These are phyloP conservation scores for Myotis davidii DNA, from an alignment of 2,113 vertebrate genomes.

Conservation along the genomic window DNA sequence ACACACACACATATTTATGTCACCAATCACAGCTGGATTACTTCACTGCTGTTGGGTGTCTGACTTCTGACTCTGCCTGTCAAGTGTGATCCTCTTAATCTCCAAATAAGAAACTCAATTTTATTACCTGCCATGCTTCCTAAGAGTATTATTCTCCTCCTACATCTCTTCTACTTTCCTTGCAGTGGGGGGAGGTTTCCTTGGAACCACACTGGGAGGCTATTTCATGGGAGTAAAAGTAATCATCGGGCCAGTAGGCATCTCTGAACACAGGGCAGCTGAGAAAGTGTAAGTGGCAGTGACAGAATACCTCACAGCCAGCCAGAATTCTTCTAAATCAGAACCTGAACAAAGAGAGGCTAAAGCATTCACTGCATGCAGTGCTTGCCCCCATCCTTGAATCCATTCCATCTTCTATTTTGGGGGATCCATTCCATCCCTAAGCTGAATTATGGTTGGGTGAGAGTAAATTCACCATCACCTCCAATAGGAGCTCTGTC, in stretches of 20 bases:
- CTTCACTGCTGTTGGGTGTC: not conserved
- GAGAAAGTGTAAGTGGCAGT: not conserved
- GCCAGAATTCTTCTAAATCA: not conserved
- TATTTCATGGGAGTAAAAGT: not conserved
- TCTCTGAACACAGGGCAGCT: not conserved
- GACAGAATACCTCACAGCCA: fast-evolving
- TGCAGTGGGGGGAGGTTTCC: not conserved
- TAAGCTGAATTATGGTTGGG: not conserved
- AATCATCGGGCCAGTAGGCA: not conserved
- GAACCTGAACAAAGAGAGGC: not conserved
- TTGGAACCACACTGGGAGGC: not conserved
- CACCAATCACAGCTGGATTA: not conserved
- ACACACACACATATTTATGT: not conserved
- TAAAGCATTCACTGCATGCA: fast-evolving
- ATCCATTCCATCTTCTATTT: not conserved
- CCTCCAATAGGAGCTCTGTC: not conserved
- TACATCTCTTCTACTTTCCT: not conserved
- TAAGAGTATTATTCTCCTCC: not conserved
- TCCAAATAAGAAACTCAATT: not conserved
- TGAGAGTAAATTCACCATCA: not conserved
- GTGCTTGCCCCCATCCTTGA: fast-evolving
- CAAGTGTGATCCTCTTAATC: not conserved
- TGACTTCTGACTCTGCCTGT: not conserved
- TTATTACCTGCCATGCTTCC: not conserved
- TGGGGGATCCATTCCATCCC: no score